Evolutionary conservation across 2,113 vertebrate genomes (phyloP), one percentile per base, ranked within the genome.

Genomic region (Aleadryas rufinucha): DNA sequence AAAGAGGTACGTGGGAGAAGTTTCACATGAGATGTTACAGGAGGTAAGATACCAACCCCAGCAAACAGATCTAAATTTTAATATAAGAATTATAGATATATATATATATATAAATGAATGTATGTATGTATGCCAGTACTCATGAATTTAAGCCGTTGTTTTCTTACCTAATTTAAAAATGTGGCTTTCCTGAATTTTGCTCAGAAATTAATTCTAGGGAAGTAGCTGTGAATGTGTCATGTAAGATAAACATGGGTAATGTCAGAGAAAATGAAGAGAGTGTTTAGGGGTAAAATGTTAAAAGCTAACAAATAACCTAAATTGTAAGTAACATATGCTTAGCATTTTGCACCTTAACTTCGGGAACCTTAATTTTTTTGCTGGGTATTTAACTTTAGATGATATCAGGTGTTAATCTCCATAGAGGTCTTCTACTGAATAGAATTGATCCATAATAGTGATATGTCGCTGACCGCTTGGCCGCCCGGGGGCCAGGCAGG

Each of bases 11-110:
- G 95, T 95, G 90, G 97, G 98, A 91, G 97, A 97, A 95, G 97
- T 96, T 96, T 95, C 97, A 74, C 97, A 97, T 87, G 96, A 98
- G 90, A 98, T 97, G 54, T 98, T 99, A 96, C 98, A 98, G 95
- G 99, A 99, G 98, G 99, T 99, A 97, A 89, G 88, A 96, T 94
- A 96, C 87, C 72, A 97, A 96, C 14, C 57, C 23, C 60, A 96
- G 54, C 59, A 97, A 96, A 96, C 61, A 96, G 78, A 97, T 96
- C 27, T 95, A 91, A 94, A 94, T 97, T 97, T 96, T 96, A 96
- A 77, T 79, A 12, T 68, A 94, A 89, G 63, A 85, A 94, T 97
- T 57, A 68, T 94, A 83, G 92, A 15, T 60, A 5, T 24, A 15
- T 27, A 2, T 35, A 69, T 79, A n/a, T 49, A 24, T 57, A 66